These are phyloP conservation scores for Glyphotaelius pellucidus DNA, from an alignment of 2,888 invertebrate species.

Conservation along the genomic window DNA sequence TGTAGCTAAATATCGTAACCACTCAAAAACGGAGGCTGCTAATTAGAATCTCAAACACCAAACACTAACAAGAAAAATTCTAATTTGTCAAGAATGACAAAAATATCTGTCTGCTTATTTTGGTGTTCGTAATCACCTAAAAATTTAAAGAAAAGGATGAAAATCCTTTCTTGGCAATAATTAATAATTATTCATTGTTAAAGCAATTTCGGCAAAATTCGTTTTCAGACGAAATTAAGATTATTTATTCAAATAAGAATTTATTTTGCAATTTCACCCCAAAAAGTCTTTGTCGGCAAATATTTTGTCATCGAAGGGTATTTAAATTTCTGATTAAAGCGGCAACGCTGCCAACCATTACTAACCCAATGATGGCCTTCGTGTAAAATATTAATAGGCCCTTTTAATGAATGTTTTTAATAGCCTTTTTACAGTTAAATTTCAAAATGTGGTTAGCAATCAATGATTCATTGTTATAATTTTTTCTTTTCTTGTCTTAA, in stretches of 20 bases:
- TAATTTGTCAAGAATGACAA: neutral
- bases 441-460: neutral
- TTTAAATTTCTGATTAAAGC: neutral
- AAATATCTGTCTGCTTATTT: neutral
- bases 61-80: neutral
- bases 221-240: neutral
- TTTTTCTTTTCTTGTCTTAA: neutral
- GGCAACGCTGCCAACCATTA: neutral
- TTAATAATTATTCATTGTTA: neutral
- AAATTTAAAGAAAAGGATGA: neutral
- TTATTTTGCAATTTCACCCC: neutral
- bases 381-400: neutral
- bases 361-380: neutral
- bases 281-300: neutral
- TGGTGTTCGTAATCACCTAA: neutral
- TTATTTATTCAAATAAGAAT: neutral
- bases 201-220: neutral
- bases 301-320: neutral
- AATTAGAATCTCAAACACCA: too few relatives aligned
- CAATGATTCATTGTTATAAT: neutral
- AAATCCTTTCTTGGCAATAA: neutral
- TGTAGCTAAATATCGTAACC: too few relatives aligned
- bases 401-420: neutral
- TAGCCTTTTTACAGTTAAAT: neutral
- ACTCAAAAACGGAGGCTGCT: too few relatives aligned